phyloP scores from a whole-genome alignment of 2,113 vertebrate species.

The Rhadina sibilatrix region DNA sequence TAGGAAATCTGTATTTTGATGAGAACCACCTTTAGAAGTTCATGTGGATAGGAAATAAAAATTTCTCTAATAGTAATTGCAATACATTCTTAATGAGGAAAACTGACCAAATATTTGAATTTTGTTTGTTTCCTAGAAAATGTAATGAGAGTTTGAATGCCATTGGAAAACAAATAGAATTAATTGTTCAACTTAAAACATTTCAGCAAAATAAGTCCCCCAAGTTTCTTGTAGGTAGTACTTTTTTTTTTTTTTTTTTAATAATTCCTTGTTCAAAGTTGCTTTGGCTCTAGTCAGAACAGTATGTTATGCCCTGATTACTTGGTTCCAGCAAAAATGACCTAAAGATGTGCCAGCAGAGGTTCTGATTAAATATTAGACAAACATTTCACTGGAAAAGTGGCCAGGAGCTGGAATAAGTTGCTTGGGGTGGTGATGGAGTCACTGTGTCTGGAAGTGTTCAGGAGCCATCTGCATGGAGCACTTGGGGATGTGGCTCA shows the following conservation, averaged over 20 bases:
- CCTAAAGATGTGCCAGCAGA: not conserved
- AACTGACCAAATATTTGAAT: not conserved
- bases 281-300: not conserved
- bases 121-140: not conserved
- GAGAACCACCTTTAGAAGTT: not conserved
- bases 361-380: not conserved
- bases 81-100: not conserved
- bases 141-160: not conserved
- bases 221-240: not conserved
- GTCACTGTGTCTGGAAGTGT: too few relatives aligned
- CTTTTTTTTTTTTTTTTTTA: not conserved
- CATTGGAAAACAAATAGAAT: not conserved
- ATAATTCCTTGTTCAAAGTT: not conserved
- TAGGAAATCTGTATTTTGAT: not conserved
- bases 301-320: not conserved
- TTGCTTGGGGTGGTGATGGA: not conserved
- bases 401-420: not conserved
- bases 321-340: not conserved
- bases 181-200: not conserved
- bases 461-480: not conserved
- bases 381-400: not conserved
- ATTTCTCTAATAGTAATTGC: not conserved
- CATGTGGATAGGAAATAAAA: not conserved
- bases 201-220: not conserved
- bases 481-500: fast-evolving